Percentiles rank a stretch among this genome's conserved stretches.
phyloP scores from a whole-genome alignment of 2,113 vertebrate genomes.

The Burhinus bistriatus region DNA sequence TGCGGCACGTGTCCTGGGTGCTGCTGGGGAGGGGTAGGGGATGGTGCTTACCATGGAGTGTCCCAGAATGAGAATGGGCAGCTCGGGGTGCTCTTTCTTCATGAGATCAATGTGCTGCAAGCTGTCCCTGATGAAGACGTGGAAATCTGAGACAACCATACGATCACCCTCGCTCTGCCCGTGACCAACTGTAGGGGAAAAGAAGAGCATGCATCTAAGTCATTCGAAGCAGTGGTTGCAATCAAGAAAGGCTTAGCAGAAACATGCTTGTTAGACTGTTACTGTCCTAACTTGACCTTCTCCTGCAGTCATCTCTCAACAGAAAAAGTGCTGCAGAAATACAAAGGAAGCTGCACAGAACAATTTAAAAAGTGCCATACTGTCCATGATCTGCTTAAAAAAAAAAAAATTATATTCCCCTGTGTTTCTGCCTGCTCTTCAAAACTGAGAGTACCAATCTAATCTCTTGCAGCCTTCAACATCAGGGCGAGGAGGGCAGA shows the following conservation, averaged over 20 bases:
- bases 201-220: background rate
- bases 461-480: background rate
- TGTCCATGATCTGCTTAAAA: background rate
- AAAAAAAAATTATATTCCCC: background rate
- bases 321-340: background rate
- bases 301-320: background rate
- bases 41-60: slow-evolving; percentile 90
- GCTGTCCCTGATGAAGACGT: slow-evolving; percentile 87
- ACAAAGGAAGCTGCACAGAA: background rate
- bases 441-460: background rate
- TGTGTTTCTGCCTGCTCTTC: background rate
- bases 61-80: slow-evolving; percentile 90
- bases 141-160: slow-evolving; percentile 91
- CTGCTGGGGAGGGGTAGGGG: background rate
- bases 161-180: slow-evolving; percentile 95
- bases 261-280: background rate
- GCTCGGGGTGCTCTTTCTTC: slow-evolving; percentile 79
- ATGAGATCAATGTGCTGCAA: slow-evolving; percentile 90
- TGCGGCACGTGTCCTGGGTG: background rate
- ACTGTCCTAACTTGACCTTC: background rate
- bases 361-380: background rate
- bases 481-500: background rate
- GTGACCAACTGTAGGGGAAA: slow-evolving; percentile 84
- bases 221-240: background rate
- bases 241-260: background rate